Base-by-base conservation (phyloP, 2,797 vertebrate species). In the Sebastes itinus region DNA sequence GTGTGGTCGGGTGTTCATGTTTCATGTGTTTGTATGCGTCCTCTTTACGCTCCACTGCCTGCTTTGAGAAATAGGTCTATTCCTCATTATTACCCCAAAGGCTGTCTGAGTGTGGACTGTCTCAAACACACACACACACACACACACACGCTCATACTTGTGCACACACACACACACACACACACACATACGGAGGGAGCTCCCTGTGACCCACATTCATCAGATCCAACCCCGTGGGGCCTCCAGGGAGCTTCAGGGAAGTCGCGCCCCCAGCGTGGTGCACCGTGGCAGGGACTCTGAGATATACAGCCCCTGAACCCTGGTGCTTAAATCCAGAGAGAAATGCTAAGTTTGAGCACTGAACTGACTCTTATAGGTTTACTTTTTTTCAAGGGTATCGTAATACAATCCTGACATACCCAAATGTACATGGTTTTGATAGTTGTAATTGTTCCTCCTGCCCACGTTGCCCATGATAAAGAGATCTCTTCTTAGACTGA, bases 171-270 rank as follows among this genome's bases (percentile, higher is more conserved):
- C 13, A 54, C 59, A 71, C 27, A 27, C 27, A 27, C 27, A 27
- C 27, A 28, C 46, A 33, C 61, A 73, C 20, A 68, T 1, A 77
- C 46, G 80, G 35, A 83, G 74, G 80, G 72, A 77, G 75, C 77
- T 88, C 83, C 59, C 63, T 78, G 76, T 93, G 91, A 93, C 93
- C 91, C 92, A 94, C 83, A 93, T 94, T 90, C 88, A 87, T 85
- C 77, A 85, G 72, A 82, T 72, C 80, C 56, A 70, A 33, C 62
- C 84, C 81, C 12, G 55, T 25, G 62, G 87, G 86, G 83, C 71
- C 89, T 85, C 80, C 63, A n/a, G 89, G 87, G 85, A 89, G 67
- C 83, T 81, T 54, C 56, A 71, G 79, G 82, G 87, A 75, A 71
- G 80, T 79, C 27, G 2, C 65, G 62, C 65, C 77, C 75, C 77